Evolutionary conservation across 2,797 vertebrate species (phyloP).

Genomic region (Sparus aurata): DNA sequence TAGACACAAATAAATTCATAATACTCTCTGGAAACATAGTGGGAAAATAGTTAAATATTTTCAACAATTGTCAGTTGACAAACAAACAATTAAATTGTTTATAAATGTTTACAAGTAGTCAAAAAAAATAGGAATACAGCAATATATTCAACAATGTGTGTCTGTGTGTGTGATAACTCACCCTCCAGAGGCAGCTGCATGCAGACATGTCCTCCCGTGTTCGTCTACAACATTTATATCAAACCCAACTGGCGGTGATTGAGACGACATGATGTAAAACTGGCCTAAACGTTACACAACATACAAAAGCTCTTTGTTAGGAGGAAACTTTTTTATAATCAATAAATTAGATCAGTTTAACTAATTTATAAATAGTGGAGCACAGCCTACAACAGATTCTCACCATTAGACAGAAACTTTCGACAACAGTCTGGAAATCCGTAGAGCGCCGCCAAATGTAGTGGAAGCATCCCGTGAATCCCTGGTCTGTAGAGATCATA

Average conservation of each 20-base stretch:
- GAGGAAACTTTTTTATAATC: conserved; percentile 5
- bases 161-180: conserved; percentile 59
- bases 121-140: not conserved
- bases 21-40: too few relatives aligned
- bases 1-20: not conserved
- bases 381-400: not conserved
- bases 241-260: conserved; percentile 89
- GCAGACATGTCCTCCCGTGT: conserved; percentile 94
- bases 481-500: conserved; percentile 86
- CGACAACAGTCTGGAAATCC: conserved; percentile 97
- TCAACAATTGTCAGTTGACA: not conserved
- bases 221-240: conserved; percentile 93
- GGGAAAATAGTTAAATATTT: not conserved
- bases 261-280: conserved; percentile 93
- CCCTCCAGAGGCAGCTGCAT: conserved; percentile 97
- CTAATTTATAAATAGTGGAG: not conserved
- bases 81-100: not conserved
- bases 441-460: conserved; percentile 94
- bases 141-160: not conserved
- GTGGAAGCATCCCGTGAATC: conserved; percentile 94
- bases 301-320: not conserved
- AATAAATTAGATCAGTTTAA: too few relatives aligned
- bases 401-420: conserved; percentile 96
- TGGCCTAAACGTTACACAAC: conserved; percentile 86
- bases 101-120: not conserved